Percentiles rank a stretch among this genome's conserved stretches.
Conservation (phyloP, 2,888 invertebrate species). For the Melieria picta region DNA sequence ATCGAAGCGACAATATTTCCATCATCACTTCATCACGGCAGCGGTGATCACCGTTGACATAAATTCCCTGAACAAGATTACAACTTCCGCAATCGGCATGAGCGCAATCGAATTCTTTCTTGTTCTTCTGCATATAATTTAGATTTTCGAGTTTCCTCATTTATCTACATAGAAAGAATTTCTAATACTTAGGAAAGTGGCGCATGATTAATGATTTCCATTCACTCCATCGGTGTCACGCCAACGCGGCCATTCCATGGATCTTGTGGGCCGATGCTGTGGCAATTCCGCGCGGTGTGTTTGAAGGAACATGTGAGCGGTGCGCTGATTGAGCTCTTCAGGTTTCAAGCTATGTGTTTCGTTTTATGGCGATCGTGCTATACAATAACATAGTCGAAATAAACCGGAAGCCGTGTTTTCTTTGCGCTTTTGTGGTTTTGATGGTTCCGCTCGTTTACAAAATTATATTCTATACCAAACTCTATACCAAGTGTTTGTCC, state of each 20-base stretch:
- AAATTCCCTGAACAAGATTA: conserved; percentile 23
- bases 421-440: conserved; percentile 19
- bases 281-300: neutral
- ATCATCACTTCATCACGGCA: conserved; percentile 27
- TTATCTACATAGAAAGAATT: conserved; percentile 1
- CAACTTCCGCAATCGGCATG: conserved; percentile 23
- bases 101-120: too few relatives aligned
- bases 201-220: conserved; percentile 21
- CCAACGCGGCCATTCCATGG: conserved; percentile 8
- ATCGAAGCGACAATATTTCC: conserved; percentile 31
- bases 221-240: conserved; percentile 1
- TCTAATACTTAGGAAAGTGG: conserved; percentile 14
- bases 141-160: conserved; percentile 5
- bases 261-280: neutral
- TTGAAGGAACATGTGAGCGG: conserved; percentile 14
- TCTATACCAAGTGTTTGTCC: conserved; percentile 20
- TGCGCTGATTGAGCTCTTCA: conserved; percentile 23
- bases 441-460: conserved; percentile 15
- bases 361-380: conserved; percentile 1
- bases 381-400: neutral
- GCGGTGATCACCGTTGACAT: conserved; percentile 22
- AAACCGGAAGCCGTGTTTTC: conserved; percentile 21
- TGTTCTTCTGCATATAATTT: neutral
- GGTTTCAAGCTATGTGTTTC: conserved; percentile 9
- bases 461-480: neutral